Percentiles rank a stretch among this genome's conserved stretches.
phyloP scores from a whole-genome alignment of 2,888 invertebrate species.

The Lamellibrachia satsuma region DNA sequence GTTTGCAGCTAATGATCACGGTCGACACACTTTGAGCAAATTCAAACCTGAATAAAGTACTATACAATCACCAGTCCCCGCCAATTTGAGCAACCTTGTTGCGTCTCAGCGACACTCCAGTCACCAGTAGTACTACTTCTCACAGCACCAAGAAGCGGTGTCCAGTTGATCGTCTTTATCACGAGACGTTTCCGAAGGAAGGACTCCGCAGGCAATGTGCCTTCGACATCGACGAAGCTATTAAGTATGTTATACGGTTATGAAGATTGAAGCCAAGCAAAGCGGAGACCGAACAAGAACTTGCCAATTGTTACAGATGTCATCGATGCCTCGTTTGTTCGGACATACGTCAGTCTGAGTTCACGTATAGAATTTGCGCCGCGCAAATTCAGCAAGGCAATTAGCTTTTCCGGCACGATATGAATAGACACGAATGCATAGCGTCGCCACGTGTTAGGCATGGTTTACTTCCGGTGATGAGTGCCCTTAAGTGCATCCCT shows the following conservation, averaged over 20 bases:
- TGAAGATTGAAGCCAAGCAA: background rate
- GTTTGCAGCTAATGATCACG: constrained; percentile 9
- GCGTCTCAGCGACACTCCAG: background rate
- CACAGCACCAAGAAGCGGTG: background rate
- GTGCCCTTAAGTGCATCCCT: background rate
- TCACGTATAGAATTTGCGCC: background rate
- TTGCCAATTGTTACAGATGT: background rate
- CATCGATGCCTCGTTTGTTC: background rate
- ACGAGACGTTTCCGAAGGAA: background rate
- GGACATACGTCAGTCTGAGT: background rate
- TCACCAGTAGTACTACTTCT: background rate
- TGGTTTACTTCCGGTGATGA: background rate
- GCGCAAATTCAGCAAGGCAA: background rate
- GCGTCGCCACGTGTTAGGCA: background rate
- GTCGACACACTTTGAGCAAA: constrained; percentile 10
- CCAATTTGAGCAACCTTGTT: background rate
- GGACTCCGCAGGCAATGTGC: constrained; percentile 1
- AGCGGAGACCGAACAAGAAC: background rate
- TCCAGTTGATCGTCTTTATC: background rate
- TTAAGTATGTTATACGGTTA: constrained; percentile 1
- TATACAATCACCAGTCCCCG: background rate
- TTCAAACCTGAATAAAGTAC: constrained; percentile 17
- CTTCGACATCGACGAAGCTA: constrained; percentile 17
- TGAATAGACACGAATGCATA: constrained; percentile 7
- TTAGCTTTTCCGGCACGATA: background rate